A percentile compares a stretch with the other conserved stretches of the same genome.
Conservation (phyloP, 1,140 invertebrate species). For the Nilaparvata lugens region DNA sequence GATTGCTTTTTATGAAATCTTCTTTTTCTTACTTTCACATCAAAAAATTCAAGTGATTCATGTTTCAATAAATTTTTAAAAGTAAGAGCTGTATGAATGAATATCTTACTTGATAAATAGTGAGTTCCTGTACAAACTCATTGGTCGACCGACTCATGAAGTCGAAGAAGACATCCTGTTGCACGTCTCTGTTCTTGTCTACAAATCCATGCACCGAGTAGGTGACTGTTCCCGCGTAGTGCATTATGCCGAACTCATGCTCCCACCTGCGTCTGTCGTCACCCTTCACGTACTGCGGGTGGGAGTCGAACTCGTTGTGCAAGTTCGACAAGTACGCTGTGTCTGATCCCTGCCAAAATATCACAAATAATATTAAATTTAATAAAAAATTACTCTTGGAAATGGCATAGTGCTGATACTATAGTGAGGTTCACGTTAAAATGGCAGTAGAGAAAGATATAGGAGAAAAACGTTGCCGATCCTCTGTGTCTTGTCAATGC, state of each 20-base stretch:
- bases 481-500: too few relatives aligned
- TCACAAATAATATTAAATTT: neutral
- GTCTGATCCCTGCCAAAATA: conserved; percentile 66
- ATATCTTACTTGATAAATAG: conserved; percentile 57
- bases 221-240: conserved; percentile 91
- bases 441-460: too few relatives aligned
- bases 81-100: neutral
- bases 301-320: conserved; percentile 78
- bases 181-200: conserved; percentile 92
- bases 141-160: conserved; percentile 79
- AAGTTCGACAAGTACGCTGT: conserved; percentile 82
- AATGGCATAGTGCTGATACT: too few relatives aligned
- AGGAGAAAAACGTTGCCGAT: too few relatives aligned
- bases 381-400: too few relatives aligned
- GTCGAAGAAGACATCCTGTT: conserved; percentile 92
- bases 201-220: conserved; percentile 91
- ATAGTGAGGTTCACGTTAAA: too few relatives aligned
- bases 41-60: conserved; percentile 9
- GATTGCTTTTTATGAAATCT: too few relatives aligned
- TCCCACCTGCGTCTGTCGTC: conserved; percentile 82
- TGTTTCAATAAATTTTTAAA: too few relatives aligned
- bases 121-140: conserved; percentile 81
- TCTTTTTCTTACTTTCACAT: neutral
- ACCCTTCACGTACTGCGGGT: conserved; percentile 81
- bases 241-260: conserved; percentile 80